A percentile compares a stretch with the other conserved stretches of the same genome.
phyloP scores from a whole-genome alignment of 2,888 invertebrate species.

The Callyntrura guangdongensis region DNA sequence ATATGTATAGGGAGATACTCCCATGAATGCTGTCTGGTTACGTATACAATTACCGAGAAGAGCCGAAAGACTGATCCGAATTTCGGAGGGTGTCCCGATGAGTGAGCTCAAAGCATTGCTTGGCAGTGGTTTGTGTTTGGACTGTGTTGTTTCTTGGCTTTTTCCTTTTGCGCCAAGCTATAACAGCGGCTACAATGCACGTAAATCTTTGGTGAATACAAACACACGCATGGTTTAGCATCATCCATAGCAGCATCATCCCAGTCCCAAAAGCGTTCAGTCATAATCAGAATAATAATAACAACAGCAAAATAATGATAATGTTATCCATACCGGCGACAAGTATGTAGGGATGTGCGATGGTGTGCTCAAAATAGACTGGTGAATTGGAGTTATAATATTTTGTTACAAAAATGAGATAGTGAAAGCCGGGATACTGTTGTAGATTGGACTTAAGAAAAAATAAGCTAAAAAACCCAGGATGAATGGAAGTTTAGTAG shows the following conservation, averaged over 20 bases:
- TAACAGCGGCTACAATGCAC: slow-evolving; percentile 7
- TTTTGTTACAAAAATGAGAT: too few species aligned
- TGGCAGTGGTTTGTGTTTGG: slow-evolving; percentile 46
- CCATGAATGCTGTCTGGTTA: neutral
- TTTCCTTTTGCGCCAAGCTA: slow-evolving; percentile 34
- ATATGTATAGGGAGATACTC: slow-evolving; percentile 9
- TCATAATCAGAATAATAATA: neutral
- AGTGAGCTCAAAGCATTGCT: slow-evolving; percentile 40
- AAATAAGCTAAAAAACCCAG: too few species aligned
- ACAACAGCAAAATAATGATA: too few species aligned
- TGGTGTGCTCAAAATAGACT: too few species aligned
- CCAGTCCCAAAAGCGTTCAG: slow-evolving; percentile 9
- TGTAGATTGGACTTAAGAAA: too few species aligned
- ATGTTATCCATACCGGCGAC: too few species aligned
- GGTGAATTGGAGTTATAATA: too few species aligned
- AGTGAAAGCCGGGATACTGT: too few species aligned
- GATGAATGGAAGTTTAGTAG: too few species aligned
- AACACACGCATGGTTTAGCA: neutral
- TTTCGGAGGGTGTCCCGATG: slow-evolving; percentile 68
- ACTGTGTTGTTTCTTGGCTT: slow-evolving; percentile 10
- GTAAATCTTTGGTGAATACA: slow-evolving; percentile 15
- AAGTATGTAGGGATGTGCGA: too few species aligned
- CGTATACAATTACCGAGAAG: slow-evolving; percentile 54
- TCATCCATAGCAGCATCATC: slow-evolving; percentile 15
- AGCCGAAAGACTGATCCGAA: slow-evolving; percentile 66